phyloP scores from a whole-genome alignment of 2,113 vertebrate species.

The Callorhinus ursinus region DNA sequence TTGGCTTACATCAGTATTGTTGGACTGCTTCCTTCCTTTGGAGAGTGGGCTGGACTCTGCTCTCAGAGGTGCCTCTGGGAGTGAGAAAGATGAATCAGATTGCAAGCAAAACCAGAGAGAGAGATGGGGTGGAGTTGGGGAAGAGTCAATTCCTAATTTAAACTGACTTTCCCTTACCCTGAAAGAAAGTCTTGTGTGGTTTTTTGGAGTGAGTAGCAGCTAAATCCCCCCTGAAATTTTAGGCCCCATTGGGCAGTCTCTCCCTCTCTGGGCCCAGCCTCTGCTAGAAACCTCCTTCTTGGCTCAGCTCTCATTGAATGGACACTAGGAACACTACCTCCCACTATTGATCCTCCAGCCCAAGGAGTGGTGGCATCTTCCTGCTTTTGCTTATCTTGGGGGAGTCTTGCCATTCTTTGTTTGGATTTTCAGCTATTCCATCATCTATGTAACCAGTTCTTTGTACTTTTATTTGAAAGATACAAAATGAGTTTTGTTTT shows the following conservation, averaged over 20 bases:
- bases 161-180: neutral
- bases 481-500: neutral
- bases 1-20: neutral
- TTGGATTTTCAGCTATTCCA: neutral
- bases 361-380: neutral
- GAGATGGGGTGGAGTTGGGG: neutral
- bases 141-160: slow-evolving; percentile 43
- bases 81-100: neutral
- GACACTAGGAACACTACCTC: neutral
- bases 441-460: neutral
- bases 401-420: neutral
- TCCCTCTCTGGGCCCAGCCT: neutral
- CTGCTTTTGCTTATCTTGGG: neutral
- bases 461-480: slow-evolving; percentile 8
- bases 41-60: neutral
- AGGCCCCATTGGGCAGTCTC: neutral
- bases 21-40: neutral
- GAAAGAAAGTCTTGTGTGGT: neutral
- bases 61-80: neutral
- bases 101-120: neutral
- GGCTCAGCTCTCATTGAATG: neutral
- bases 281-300: neutral
- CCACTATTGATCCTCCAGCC: neutral
- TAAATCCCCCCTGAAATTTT: neutral
- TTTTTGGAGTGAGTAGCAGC: neutral